A percentile compares a stretch with the other conserved stretches of the same genome.
phyloP scores from a whole-genome alignment of 1,140 invertebrate species.

The Drosophila serrata region DNA sequence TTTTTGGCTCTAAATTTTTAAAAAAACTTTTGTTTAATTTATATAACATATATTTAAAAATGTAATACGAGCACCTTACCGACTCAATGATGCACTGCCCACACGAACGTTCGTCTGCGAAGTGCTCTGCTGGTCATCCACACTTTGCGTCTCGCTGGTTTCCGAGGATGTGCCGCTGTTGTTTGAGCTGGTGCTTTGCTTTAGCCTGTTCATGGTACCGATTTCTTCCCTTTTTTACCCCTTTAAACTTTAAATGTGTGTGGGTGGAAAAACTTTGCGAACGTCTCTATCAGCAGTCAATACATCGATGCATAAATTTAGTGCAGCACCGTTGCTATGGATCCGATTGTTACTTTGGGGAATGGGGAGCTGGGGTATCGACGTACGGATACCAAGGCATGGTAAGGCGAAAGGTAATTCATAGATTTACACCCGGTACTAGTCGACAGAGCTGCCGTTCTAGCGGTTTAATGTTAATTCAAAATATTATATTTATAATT shows the following conservation, averaged over 20 bases:
- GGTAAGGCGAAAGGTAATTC: conserved; percentile 19
- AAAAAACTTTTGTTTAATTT: background rate
- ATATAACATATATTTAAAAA: background rate
- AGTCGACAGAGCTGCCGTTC: background rate
- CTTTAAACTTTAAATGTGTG: conserved; percentile 65
- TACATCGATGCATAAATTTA: conserved; percentile 71
- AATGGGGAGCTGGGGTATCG: conserved; percentile 17
- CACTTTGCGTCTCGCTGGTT: conserved; percentile 77
- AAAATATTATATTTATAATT: background rate
- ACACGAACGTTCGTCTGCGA: conserved; percentile 26
- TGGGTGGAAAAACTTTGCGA: conserved; percentile 40
- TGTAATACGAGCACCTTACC: conserved; percentile 10
- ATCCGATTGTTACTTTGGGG: conserved; percentile 8
- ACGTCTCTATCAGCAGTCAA: conserved; percentile 53
- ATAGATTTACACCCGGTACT: conserved; percentile 4
- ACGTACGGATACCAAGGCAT: conserved; percentile 6
- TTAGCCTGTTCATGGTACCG: conserved; percentile 61
- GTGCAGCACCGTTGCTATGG: conserved; percentile 57
- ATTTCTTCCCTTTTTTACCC: conserved; percentile 27
- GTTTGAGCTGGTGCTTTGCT: conserved; percentile 57
- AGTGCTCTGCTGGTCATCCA: conserved; percentile 64
- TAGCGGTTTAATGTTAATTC: background rate
- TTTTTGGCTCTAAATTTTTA: conserved; percentile 53
- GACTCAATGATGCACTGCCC: conserved; percentile 51
- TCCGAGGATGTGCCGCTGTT: conserved; percentile 79